Evolutionary conservation across 2,888 invertebrate species (phyloP), one percentile per base, ranked within the genome.

Genomic region (Ditylenchus weischeri): DNA sequence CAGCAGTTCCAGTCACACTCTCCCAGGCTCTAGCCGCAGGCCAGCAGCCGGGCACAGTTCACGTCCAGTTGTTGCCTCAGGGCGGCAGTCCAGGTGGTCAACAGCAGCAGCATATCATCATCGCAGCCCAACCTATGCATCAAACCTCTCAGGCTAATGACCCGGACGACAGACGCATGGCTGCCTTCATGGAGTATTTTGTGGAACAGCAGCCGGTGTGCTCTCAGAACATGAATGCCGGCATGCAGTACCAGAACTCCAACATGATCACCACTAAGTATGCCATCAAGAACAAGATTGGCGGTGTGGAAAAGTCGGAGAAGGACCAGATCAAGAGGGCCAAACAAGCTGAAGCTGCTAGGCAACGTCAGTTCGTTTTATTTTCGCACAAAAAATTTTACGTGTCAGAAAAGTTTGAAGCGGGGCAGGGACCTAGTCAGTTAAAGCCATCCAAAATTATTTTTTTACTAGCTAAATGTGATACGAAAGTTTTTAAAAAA

Each of bases 261-360:
- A 47, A 36, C 19, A 15, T 59, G 35, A 35, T 48, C 21, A 50
- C 63, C 19, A 43, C 43, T 2, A 67, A 63, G 50, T 66, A 54
- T 43, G 57, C 64, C 35, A 43, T 66, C 1, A 66, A 66, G 43
- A 57, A 65, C 57, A 66, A 66, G 38, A 29, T 66, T 29, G 61
- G 60, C 18, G 50, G 18, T 19, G 57, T 51, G 21, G 73, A 72
- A n/a, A 72, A 72, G 47, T 38, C 36, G 8, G 79, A 80, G 63
- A 76, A 77, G 57, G 81, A 80, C 36, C 62, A 72, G 19, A 66
- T 73, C 8, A 82, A 82, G 69, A 75, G 78, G 50, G 77, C 76
- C 43, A 77, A 78, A 47, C 81, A 82, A 65, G 81, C 81, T 7
- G 81, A 81, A 70, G 80, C 81, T 13, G 81, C 81, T 29, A 64